Conservation (phyloP, 2,113 vertebrate genomes). For the Gopherus evgoodei region DNA sequence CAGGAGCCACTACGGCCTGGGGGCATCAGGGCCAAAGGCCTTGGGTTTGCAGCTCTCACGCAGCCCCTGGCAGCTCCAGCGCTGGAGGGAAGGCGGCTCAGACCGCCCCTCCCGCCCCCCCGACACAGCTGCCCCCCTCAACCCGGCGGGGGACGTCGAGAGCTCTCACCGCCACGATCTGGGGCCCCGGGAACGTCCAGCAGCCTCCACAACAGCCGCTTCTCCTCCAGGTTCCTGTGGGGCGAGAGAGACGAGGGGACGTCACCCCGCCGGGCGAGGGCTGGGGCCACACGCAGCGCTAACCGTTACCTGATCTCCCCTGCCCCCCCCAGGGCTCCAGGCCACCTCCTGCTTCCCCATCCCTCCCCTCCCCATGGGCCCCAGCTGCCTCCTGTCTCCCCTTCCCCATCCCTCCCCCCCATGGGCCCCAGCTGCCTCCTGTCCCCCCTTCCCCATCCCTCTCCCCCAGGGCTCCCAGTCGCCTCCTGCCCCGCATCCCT, state of each 20-base stretch:
- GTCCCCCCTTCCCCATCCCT: no score
- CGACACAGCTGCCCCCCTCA: background rate
- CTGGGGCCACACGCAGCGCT: background rate
- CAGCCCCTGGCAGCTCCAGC: background rate
- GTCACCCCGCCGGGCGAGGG: background rate
- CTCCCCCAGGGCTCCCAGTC: background rate
- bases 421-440: background rate
- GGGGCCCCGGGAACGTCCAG: slow-evolving; percentile 85
- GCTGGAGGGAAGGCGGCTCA: background rate
- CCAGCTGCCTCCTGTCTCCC: no score
- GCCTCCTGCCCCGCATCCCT: background rate
- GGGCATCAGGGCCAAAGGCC: no score
- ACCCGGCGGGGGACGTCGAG: rapidly evolving
- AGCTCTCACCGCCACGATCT: slow-evolving; percentile 86
- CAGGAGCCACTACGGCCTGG: background rate
- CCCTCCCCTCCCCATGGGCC: no score
- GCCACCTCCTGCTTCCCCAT: no score
- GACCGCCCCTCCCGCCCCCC: background rate
- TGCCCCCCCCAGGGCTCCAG: no score
- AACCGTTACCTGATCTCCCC: background rate
- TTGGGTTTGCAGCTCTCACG: background rate
- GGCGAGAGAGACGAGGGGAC: background rate
- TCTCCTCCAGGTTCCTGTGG: slow-evolving; percentile 91
- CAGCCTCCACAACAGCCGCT: slow-evolving; percentile 91
- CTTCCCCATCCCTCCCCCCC: no score